Percentiles rank a stretch among this genome's conserved stretches.
These are phyloP conservation scores for Lymantria monacha DNA, from an alignment of 2,888 invertebrate genomes.

Conservation along the genomic window DNA sequence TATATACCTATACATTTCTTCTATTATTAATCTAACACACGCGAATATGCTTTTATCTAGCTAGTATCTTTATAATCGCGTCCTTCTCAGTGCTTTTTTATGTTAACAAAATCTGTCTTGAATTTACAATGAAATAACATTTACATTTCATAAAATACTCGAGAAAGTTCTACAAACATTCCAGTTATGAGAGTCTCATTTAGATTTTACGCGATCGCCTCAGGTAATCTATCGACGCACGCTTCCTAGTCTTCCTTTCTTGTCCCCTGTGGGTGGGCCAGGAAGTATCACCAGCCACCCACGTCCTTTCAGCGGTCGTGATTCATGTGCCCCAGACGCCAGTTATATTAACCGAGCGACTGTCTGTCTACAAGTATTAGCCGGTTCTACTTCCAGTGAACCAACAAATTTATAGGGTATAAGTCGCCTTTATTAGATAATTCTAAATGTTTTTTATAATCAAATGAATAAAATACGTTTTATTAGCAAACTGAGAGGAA, in stretches of 20 bases:
- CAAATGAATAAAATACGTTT: no score
- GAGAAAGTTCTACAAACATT: no score
- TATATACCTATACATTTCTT: no score
- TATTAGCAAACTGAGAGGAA: no score
- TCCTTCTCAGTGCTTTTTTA: no score
- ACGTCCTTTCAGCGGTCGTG: slow-evolving; percentile 70
- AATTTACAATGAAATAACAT: no score
- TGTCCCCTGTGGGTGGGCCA: slow-evolving; percentile 66
- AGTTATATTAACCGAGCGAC: slow-evolving; percentile 40
- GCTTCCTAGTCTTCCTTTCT: slow-evolving; percentile 42
- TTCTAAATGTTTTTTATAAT: no score
- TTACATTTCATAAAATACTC: no score
- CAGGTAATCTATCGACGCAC: slow-evolving; percentile 28
- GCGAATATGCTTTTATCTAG: no score
- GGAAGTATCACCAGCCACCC: slow-evolving; percentile 70
- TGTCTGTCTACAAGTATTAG: slow-evolving; percentile 48
- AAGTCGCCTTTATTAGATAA: not conserved
- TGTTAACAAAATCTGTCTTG: no score
- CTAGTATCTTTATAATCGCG: no score
- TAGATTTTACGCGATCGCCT: slow-evolving; percentile 28
- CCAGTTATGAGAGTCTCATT: slow-evolving; percentile 18
- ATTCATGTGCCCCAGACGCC: slow-evolving; percentile 57
- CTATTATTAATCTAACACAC: no score
- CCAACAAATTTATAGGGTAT: slow-evolving; percentile 43
- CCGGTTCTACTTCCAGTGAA: slow-evolving; percentile 36